Base-by-base conservation (phyloP, 1,140 invertebrate species). In the Marisa cornuarietis region DNA sequence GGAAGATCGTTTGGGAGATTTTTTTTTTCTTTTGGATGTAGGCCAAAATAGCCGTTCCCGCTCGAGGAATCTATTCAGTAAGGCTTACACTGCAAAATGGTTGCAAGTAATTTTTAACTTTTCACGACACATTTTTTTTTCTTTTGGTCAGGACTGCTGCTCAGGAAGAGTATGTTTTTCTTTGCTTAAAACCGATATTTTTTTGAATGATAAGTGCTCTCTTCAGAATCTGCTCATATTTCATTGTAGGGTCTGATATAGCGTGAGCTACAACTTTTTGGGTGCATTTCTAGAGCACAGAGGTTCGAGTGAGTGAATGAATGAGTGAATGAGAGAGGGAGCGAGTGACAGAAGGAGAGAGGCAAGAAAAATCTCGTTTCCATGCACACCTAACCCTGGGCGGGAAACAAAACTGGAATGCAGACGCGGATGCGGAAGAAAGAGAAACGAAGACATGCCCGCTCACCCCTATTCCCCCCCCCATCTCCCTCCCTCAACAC, bases 301-400 rank as follows among this genome's bases (percentile, higher is more conserved):
- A 9, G 9, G 3, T 3, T 42, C 31, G 20, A 26, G 20, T 42
- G 69, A 71, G 24, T 26, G 69, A 71, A 26, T 26, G 69, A 71
- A 26, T 20, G 69, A 71, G 69, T 42, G 69, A 71, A 26, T 42
- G 69, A 71, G 69, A 1, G n/a, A 71, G 24, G 18, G 69, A 71
- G 69, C 18, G 69, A 71, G 69, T 42, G 69, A 24, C n/a, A 5
- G 9, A 71, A 5, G 4, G 31, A 42, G 66, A 24, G 66, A 69
- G 66, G 42, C n/a, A 69, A n/a, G 42, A 31, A 14, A 31, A 6
- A 11, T 7, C 2, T 6, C 16, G 42, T 31, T 4, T 31, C 5
- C 24, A 16, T 24, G 16, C 68, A 69, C 68, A 16, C 68, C 18
- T 14, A 69, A n/a, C 0, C n/a, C 6, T 1, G 31, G 31, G 31